Percentiles rank a stretch among this genome's conserved stretches.
These are phyloP conservation scores for Scolopax rusticola DNA, from an alignment of 2,797 vertebrate species.

Conservation along the genomic window DNA sequence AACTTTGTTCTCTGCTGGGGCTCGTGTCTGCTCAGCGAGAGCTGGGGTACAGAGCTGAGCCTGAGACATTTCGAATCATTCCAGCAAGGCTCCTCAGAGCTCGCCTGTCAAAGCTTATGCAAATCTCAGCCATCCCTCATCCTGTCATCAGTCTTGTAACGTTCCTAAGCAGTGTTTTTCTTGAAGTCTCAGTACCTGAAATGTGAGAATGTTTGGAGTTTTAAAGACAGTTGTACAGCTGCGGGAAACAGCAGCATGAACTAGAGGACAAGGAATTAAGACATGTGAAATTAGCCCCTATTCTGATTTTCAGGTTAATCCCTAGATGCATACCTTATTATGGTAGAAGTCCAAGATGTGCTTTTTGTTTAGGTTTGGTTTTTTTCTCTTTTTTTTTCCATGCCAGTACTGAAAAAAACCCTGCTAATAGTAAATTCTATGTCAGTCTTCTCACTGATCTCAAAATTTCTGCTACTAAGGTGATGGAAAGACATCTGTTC, in stretches of 20 bases:
- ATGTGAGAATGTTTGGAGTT: neutral
- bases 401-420: neutral
- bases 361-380: neutral
- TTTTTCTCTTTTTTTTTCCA: neutral
- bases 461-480: neutral
- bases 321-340: neutral
- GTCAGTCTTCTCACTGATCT: neutral
- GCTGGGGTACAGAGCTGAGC: neutral
- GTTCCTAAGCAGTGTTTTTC: neutral
- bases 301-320: neutral
- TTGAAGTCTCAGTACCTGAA: too few relatives aligned
- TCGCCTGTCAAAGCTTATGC: neutral
- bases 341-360: neutral
- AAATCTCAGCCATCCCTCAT: neutral
- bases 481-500: fast-evolving
- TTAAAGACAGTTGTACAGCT: neutral
- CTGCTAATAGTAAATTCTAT: neutral
- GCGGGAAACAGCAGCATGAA: neutral
- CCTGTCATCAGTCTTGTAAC: neutral
- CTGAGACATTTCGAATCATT: neutral
- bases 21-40: neutral
- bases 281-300: neutral
- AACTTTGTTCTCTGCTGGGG: neutral
- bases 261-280: neutral
- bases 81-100: neutral